A percentile compares a stretch with the other conserved stretches of the same genome.
Evolutionary conservation across 2,888 invertebrate genomes (phyloP).

Genomic region (Tyria jacobaeae): DNA sequence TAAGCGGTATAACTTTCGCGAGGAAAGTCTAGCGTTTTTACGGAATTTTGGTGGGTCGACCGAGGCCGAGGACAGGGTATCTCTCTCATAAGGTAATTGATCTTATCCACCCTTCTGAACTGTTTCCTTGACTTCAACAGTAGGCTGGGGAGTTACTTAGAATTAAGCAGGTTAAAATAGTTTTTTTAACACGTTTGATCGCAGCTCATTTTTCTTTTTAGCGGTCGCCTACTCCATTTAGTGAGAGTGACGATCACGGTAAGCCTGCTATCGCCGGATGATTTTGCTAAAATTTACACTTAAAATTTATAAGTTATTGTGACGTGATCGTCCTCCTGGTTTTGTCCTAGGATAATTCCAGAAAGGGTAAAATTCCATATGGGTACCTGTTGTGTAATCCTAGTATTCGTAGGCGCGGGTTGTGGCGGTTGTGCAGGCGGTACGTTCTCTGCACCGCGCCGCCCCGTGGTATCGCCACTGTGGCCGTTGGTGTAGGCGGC

Average conservation of each 20-base stretch:
- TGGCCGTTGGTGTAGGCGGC: slow-evolving; percentile 85
- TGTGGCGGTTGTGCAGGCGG: slow-evolving; percentile 83
- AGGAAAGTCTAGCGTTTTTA: too few relatives aligned
- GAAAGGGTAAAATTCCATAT: background rate
- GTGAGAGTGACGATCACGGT: background rate
- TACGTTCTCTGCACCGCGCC: slow-evolving; percentile 88
- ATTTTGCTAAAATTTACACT: background rate
- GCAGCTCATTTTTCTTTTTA: background rate
- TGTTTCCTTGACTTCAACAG: background rate
- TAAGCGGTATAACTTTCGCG: too few relatives aligned
- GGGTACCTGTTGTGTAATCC: slow-evolving; percentile 80
- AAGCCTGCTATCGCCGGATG: background rate
- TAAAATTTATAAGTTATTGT: background rate
- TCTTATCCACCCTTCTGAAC: background rate
- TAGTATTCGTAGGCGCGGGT: slow-evolving; percentile 71
- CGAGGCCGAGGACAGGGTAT: background rate
- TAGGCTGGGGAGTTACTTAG: background rate
- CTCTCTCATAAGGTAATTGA: background rate
- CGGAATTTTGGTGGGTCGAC: background rate
- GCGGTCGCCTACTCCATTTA: slow-evolving; percentile 14
- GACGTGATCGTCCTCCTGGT: background rate
- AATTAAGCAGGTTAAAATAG: background rate
- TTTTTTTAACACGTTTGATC: background rate
- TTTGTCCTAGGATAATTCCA: too few relatives aligned
- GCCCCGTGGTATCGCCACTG: slow-evolving; percentile 86